Conservation (phyloP, 2,888 invertebrate species). For the Thereva nobilitata region DNA sequence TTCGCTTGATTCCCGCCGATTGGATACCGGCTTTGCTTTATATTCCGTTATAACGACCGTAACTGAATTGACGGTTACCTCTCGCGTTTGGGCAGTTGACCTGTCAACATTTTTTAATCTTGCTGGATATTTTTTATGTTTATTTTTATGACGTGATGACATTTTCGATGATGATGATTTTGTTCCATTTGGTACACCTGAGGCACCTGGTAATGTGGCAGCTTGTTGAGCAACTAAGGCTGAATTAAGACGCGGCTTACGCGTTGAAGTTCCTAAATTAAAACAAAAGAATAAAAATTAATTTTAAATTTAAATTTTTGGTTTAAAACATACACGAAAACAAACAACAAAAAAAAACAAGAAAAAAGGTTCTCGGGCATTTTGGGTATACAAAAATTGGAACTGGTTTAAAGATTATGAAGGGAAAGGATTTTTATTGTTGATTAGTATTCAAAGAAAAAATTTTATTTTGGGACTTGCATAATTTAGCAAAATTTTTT, state of each 20-base stretch:
- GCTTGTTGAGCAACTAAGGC: conserved; percentile 95
- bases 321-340: not conserved
- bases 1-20: conserved; percentile 56
- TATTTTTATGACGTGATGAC: conserved; percentile 60
- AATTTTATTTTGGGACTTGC: too few relatives aligned
- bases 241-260: conserved; percentile 95
- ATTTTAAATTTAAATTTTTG: not conserved
- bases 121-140: conserved; percentile 70
- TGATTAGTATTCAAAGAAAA: too few relatives aligned
- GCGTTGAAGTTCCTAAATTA: conserved; percentile 75
- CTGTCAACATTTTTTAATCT: conserved; percentile 91
- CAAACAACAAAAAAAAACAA: not conserved
- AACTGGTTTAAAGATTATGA: too few relatives aligned
- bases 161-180: conserved; percentile 58
- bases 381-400: too few relatives aligned
- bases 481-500: too few relatives aligned
- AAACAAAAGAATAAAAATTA: conserved; percentile 1
- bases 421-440: too few relatives aligned
- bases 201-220: conserved; percentile 68
- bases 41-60: conserved; percentile 97
- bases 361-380: not conserved
- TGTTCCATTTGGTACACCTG: conserved; percentile 61
- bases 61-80: conserved; percentile 95
- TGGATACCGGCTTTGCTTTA: conserved; percentile 70
- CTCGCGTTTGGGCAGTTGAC: conserved; percentile 88